phyloP scores from a whole-genome alignment of 2,113 vertebrate genomes.

The Brachyistius frenatus region DNA sequence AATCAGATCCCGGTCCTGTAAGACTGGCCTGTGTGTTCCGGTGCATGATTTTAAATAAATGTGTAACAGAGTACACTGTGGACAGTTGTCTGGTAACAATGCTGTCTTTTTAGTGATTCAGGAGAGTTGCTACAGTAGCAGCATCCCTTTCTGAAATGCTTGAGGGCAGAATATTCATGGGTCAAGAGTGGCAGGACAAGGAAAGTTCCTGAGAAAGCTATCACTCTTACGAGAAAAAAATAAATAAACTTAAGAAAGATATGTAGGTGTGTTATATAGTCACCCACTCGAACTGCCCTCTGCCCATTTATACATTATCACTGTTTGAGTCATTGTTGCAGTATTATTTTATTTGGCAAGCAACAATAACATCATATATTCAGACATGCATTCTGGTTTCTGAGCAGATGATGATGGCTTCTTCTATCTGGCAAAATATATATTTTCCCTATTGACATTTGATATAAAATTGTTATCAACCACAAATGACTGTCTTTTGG shows the following conservation, averaged over 20 bases:
- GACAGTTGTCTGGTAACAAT: slow-evolving; percentile 60
- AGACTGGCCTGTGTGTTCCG: slow-evolving; percentile 66
- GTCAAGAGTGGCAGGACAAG: slow-evolving; percentile 44
- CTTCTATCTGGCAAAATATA: slow-evolving; percentile 21
- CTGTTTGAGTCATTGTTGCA: slow-evolving; percentile 41
- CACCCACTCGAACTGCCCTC: slow-evolving; percentile 46
- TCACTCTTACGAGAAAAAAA: slow-evolving; percentile 21
- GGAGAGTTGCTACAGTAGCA: slow-evolving; percentile 30
- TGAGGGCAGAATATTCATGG: slow-evolving; percentile 29
- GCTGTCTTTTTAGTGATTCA: slow-evolving; percentile 55
- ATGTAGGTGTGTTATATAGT: slow-evolving; percentile 59
- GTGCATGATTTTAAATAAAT: slow-evolving; percentile 61
- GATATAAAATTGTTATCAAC: slow-evolving; percentile 43
- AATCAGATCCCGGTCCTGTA: slow-evolving; percentile 70
- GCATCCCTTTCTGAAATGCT: slow-evolving; percentile 29
- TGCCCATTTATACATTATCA: slow-evolving; percentile 48
- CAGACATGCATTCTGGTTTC: slow-evolving; percentile 14
- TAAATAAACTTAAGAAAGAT: slow-evolving; percentile 36
- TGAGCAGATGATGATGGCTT: slow-evolving; percentile 9
- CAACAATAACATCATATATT: slow-evolving; percentile 4
- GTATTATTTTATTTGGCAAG: slow-evolving; percentile 29
- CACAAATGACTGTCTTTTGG: slow-evolving; percentile 25
- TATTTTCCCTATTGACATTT: slow-evolving; percentile 53
- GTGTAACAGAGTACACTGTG: slow-evolving; percentile 58
- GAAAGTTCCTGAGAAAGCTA: slow-evolving; percentile 46